Evolutionary conservation across 2,888 invertebrate genomes (phyloP).

Genomic region (Zhuqinia jingwanae): DNA sequence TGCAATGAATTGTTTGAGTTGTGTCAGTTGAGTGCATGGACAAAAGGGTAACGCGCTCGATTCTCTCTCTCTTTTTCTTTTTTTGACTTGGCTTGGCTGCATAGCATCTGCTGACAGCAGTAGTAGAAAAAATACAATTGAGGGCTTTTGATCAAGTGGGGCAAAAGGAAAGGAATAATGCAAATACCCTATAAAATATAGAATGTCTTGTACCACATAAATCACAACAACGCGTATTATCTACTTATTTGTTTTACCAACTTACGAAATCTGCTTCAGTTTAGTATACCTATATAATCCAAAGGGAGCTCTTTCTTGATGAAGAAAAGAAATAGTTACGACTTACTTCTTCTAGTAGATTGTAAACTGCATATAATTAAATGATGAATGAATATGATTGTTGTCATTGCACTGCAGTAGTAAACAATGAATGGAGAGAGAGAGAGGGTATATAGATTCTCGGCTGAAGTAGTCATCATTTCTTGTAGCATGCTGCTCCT

Average conservation of each 20-base stretch:
- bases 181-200: too few relatives aligned
- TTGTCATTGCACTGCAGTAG: slow-evolving; percentile 42
- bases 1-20: background rate
- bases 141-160: slow-evolving; percentile 63
- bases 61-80: slow-evolving; percentile 5
- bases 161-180: slow-evolving; percentile 64
- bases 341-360: background rate
- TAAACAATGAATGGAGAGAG: background rate
- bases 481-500: slow-evolving; percentile 11
- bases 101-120: too few relatives aligned
- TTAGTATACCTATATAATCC: too few relatives aligned
- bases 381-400: slow-evolving; percentile 14
- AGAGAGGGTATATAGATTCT: background rate
- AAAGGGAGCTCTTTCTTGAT: too few relatives aligned
- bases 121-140: slow-evolving; percentile 25
- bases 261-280: too few relatives aligned
- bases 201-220: background rate
- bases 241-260: background rate
- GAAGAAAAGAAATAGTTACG: background rate
- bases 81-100: background rate
- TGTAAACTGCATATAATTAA: slow-evolving; percentile 20
- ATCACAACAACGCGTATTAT: background rate
- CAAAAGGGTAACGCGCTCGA: slow-evolving; percentile 65
- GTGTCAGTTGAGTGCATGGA: slow-evolving; percentile 52
- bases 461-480: background rate